These are phyloP conservation scores for Polyploca ridens DNA, from an alignment of 2,888 invertebrate genomes.

Conservation along the genomic window DNA sequence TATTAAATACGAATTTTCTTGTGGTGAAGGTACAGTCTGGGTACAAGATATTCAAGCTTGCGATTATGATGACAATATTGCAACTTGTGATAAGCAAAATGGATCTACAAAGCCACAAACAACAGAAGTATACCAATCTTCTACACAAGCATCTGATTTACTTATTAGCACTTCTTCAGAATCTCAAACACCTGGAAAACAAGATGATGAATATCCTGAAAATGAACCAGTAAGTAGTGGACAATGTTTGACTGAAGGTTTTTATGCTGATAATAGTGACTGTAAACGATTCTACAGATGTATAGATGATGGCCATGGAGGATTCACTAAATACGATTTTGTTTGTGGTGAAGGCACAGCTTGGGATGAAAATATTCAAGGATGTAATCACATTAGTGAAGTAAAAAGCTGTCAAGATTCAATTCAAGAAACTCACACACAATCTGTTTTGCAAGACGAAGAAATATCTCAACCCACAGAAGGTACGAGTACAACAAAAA, in stretches of 20 bases:
- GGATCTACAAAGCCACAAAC: slow-evolving; percentile 32
- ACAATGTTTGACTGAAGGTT: slow-evolving; percentile 75
- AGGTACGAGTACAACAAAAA: slow-evolving; percentile 33
- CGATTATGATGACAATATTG: slow-evolving; percentile 58
- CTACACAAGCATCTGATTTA: slow-evolving; percentile 23
- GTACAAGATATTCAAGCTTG: slow-evolving; percentile 86
- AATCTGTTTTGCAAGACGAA: slow-evolving; percentile 48
- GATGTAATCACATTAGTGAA: slow-evolving; percentile 82
- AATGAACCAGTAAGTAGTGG: slow-evolving; percentile 35
- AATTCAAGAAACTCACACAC: slow-evolving; percentile 34
- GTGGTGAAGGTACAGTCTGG: slow-evolving; percentile 89
- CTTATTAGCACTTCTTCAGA: slow-evolving; percentile 13
- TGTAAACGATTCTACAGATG: slow-evolving; percentile 81
- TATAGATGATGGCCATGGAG: slow-evolving; percentile 70
- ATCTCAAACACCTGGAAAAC: slow-evolving; percentile 29
- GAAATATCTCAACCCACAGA: slow-evolving; percentile 34
- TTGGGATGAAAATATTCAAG: slow-evolving; percentile 81
- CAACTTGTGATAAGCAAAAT: slow-evolving; percentile 47
- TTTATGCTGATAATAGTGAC: slow-evolving; percentile 69
- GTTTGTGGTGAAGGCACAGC: slow-evolving; percentile 84
- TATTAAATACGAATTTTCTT: slow-evolving; percentile 85
- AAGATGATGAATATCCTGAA: slow-evolving; percentile 43
- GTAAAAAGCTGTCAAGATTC: slow-evolving; percentile 59
- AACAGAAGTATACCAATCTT: slow-evolving; percentile 29
- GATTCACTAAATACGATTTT: slow-evolving; percentile 82